Evolutionary conservation across 2,797 vertebrate species (phyloP), one percentile per base, ranked within the genome.

Genomic region (Choloepus didactylus): DNA sequence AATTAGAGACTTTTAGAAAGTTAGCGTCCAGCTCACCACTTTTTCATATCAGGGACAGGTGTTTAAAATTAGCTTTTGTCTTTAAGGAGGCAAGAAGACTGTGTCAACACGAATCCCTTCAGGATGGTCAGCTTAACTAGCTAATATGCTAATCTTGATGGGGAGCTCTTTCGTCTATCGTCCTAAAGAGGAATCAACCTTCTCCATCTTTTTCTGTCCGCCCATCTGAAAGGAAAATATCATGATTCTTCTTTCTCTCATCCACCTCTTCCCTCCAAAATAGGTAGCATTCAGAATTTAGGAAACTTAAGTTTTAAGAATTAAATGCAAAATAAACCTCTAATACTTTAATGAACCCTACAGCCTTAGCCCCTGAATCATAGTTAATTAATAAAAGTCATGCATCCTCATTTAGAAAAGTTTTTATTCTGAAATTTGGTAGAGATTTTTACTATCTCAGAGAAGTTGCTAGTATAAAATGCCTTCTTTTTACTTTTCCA

Each of bases 321-420:
- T 44, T 9, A 12, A 59, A 51, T 5, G n/a, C 19, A 23, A 38
- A 51, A 25, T 11, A 25, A 27, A 73, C 7, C 23, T 11, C 14
- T 35, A 11, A 35, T 46, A 35, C 4, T 0, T 59, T 5, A 56
- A 15, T 23, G 60, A 15, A 5, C 0, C 2, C 49, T 9, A 6
- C 15, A 3, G 15, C 38, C 27, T 11, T 5, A n/a, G 19, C 18
- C 19, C 0, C 3, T 21, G 1, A 3, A 1, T 27, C 5, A 1
- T 9, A 29, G 19, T 19, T 2, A 19, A 35, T 21, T 12, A n/a
- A 11, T 38, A 2, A 6, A 51, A 31, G 1, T 2, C 6, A 14
- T 5, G 8, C 9, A 6, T 7, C 3, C 21, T 19, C 41, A 0
- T 41, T 49, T 19, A 10, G 44, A 70, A 41, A 10, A 5, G 15